Percentiles rank a stretch among this genome's conserved stretches.
These are phyloP conservation scores for Arnoldichthys spilopterus DNA, from an alignment of 2,797 vertebrate genomes.

Conservation along the genomic window DNA sequence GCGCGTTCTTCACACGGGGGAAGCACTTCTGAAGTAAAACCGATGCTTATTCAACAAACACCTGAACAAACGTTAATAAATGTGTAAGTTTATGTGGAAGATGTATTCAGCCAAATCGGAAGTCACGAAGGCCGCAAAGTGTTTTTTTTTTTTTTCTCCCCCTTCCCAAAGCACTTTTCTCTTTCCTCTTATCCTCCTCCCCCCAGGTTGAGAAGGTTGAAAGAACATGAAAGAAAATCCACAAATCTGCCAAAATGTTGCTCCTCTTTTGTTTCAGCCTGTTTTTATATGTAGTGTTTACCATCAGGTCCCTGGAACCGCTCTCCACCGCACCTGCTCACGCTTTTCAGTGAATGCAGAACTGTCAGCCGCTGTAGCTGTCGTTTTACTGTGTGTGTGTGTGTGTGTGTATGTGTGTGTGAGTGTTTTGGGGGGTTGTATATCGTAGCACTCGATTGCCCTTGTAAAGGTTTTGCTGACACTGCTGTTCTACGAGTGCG, in stretches of 20 bases:
- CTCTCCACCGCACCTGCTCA: neutral
- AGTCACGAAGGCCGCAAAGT: constrained; percentile 17
- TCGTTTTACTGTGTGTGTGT: neutral
- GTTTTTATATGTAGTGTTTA: no score
- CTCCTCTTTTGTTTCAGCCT: constrained; percentile 3
- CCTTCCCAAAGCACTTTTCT: constrained; percentile 13
- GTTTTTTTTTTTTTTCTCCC: constrained; percentile 5
- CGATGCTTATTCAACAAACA: constrained; percentile 37
- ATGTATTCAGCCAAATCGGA: neutral
- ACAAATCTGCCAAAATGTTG: constrained; percentile 40
- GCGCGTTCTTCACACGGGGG: constrained; percentile 27
- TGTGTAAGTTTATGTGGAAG: constrained; percentile 1
- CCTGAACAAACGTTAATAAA: neutral
- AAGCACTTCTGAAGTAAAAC: constrained; percentile 31
- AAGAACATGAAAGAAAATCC: constrained; percentile 7
- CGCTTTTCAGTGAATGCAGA: neutral
- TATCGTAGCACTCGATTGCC: neutral
- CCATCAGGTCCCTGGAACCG: no score
- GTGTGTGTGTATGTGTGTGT: neutral
- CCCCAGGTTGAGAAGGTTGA: neutral
- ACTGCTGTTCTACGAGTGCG: neutral
- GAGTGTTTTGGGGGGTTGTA: neutral
- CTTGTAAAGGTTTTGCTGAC: constrained; percentile 1
- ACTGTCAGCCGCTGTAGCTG: neutral
- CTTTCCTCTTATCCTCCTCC: neutral